Evolutionary conservation across 2,888 invertebrate genomes (phyloP).

Genomic region (Tetheella fluctuosa): DNA sequence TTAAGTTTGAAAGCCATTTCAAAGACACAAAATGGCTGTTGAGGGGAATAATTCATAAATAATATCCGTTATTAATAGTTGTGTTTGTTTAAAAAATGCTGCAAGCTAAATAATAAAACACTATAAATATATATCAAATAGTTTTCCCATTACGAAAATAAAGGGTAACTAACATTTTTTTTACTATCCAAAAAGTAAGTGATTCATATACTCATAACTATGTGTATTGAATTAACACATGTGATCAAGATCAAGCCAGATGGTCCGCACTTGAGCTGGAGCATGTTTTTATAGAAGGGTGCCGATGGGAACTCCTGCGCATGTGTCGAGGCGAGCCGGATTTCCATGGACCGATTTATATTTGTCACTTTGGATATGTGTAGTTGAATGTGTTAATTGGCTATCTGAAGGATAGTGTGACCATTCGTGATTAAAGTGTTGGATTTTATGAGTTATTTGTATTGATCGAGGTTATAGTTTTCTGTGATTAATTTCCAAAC

Average conservation of each 20-base stretch:
- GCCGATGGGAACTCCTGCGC: conserved; percentile 61
- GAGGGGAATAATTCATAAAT: too few species aligned
- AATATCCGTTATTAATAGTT: background rate
- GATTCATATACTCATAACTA: conserved; percentile 22
- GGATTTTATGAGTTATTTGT: conserved; percentile 1
- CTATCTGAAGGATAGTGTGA: conserved; percentile 3
- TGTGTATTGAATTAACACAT: conserved; percentile 53
- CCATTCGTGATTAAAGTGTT: background rate
- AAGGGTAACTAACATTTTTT: conserved; percentile 12
- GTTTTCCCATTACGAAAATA: background rate
- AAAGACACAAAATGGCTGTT: background rate
- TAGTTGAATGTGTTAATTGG: conserved; percentile 7
- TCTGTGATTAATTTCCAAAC: too few species aligned
- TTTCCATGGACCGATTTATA: conserved; percentile 14
- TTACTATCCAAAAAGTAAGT: conserved; percentile 1
- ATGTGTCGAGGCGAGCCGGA: conserved; percentile 15
- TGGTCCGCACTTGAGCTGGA: conserved; percentile 66
- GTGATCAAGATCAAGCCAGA: conserved; percentile 60
- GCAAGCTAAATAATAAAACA: background rate
- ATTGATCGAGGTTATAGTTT: background rate
- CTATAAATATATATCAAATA: background rate
- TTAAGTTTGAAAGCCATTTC: background rate
- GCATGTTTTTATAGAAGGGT: conserved; percentile 48
- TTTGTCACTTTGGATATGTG: conserved; percentile 9
- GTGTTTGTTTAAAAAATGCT: background rate